Evolutionary conservation across 1,140 invertebrate genomes (phyloP).

Genomic region (Megalonaias nervosa): DNA sequence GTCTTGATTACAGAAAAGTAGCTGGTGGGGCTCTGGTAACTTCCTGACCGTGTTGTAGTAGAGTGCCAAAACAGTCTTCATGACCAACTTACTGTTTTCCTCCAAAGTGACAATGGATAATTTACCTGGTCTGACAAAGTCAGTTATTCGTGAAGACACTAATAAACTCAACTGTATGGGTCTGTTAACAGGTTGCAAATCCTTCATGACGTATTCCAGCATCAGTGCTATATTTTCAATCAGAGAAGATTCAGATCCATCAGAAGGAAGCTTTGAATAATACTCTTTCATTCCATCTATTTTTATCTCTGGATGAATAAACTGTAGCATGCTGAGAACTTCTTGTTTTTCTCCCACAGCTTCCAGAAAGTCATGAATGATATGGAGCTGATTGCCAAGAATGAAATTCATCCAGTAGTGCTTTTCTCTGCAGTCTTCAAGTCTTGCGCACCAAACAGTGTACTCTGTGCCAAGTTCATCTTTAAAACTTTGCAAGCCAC

Average conservation of each 20-base stretch:
- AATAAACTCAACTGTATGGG: no score
- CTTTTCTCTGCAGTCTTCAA: neutral
- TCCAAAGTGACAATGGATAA: constrained; percentile 17
- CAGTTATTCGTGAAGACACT: constrained; percentile 4
- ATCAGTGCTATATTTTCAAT: neutral
- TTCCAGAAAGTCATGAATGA: constrained; percentile 7
- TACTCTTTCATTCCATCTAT: neutral
- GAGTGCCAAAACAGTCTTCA: constrained; percentile 40
- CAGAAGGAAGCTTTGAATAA: neutral
- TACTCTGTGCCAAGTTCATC: neutral
- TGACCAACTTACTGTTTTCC: constrained; percentile 22
- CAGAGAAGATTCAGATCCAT: neutral
- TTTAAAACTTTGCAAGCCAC: neutral
- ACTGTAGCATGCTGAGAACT: neutral
- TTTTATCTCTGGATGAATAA: constrained; percentile 18
- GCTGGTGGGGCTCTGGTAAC: constrained; percentile 39
- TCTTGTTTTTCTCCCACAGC: neutral
- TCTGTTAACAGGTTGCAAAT: no score
- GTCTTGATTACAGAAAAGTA: constrained; percentile 39
- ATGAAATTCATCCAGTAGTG: constrained; percentile 34
- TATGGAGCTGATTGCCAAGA: constrained; percentile 3
- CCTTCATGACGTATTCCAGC: no score
- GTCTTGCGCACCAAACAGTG: neutral
- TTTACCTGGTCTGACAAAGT: constrained; percentile 11
- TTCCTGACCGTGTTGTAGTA: constrained; percentile 37